phyloP scores from a whole-genome alignment of 2,113 vertebrate genomes.

The Hyperopisus bebe region DNA sequence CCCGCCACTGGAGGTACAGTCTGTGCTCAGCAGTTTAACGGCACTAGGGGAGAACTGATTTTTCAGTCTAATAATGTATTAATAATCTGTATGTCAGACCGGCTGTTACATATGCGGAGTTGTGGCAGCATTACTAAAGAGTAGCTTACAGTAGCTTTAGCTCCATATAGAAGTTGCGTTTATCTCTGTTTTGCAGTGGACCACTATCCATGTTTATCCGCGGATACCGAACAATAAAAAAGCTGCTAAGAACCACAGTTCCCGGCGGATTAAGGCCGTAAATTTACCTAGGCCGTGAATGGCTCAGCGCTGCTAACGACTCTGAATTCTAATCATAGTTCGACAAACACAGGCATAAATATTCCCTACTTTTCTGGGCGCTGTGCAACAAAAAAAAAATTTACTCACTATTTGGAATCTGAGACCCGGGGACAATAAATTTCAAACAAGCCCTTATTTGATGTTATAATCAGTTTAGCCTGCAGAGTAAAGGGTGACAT shows the following conservation, averaged over 20 bases:
- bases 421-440: constrained; percentile 14
- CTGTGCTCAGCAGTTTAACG: background rate
- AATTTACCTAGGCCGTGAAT: constrained; percentile 10
- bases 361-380: background rate
- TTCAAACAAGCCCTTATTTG: constrained; percentile 13
- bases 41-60: background rate
- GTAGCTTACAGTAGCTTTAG: background rate
- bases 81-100: background rate
- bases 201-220: constrained; percentile 3
- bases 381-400: constrained; percentile 4
- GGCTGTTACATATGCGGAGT: background rate
- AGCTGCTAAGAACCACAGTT: background rate
- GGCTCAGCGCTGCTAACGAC: background rate
- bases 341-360: constrained; percentile 1
- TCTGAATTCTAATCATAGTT: constrained; percentile 17
- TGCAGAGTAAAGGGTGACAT: constrained; percentile 13
- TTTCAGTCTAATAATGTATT: background rate
- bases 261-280: background rate
- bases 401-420: background rate
- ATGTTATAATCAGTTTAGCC: constrained; percentile 4
- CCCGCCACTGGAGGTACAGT: background rate
- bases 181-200: background rate
- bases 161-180: background rate
- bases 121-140: background rate
- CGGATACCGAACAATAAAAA: background rate